These are phyloP conservation scores for Ceratosolen fusciceps DNA, from an alignment of 1,140 invertebrate genomes.

Conservation along the genomic window DNA sequence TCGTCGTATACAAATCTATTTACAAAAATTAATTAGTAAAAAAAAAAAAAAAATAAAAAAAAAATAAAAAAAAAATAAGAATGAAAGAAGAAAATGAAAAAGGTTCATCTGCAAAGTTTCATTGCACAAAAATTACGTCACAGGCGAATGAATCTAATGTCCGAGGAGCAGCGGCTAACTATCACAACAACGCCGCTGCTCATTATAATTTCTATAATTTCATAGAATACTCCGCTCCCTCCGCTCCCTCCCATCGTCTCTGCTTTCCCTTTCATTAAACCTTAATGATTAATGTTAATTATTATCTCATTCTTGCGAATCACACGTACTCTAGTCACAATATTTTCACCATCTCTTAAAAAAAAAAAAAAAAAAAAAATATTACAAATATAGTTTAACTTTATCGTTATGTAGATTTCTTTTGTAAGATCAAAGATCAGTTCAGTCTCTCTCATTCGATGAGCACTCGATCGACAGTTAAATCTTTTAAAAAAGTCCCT, in stretches of 20 bases:
- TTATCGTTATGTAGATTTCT: constrained; percentile 14
- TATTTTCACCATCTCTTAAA: constrained; percentile 46
- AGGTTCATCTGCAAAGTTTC: constrained; percentile 40
- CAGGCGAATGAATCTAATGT: constrained; percentile 54
- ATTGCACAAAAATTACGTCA: constrained; percentile 58
- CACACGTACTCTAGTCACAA: constrained; percentile 17
- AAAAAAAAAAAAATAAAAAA: constrained; percentile 30
- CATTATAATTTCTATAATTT: constrained; percentile 34
- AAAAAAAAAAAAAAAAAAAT: constrained; percentile 30
- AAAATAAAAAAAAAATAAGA: too few species aligned
- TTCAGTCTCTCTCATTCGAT: constrained; percentile 39
- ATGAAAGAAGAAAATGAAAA: constrained; percentile 1
- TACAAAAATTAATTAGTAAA: too few species aligned
- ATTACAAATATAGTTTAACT: constrained; percentile 48
- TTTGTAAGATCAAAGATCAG: constrained; percentile 18
- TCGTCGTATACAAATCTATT: constrained; percentile 39
- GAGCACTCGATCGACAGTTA: constrained; percentile 36
- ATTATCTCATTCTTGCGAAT: background rate
- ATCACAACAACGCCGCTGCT: constrained; percentile 58
- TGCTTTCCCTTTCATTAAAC: background rate
- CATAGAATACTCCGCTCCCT: too few species aligned
- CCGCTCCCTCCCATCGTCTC: too few species aligned
- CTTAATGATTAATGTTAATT: background rate
- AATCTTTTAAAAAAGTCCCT: constrained; percentile 39
- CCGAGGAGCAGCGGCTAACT: constrained; percentile 50